A percentile compares a stretch with the other conserved stretches of the same genome.
phyloP scores from a whole-genome alignment of 2,797 vertebrate species.

The Xerus rutilus region DNA sequence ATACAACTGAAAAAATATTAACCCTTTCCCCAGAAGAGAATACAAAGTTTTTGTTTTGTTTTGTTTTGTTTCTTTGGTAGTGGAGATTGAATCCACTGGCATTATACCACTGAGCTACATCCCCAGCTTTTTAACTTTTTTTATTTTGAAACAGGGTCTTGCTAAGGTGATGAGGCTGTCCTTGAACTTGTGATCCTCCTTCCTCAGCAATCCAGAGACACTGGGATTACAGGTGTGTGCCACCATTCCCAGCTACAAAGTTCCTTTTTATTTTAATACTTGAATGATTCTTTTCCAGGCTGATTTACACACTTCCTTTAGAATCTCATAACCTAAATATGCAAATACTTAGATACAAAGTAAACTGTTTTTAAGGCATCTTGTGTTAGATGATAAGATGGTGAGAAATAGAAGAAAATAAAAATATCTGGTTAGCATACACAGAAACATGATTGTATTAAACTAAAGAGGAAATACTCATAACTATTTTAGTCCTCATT shows the following conservation, averaged over 20 bases:
- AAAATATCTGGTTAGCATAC: background rate
- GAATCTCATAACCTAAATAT: background rate
- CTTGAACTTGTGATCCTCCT: no score
- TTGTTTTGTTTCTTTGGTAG: no score
- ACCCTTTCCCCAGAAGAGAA: conserved; percentile 35
- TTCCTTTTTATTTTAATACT: background rate
- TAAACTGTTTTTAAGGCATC: conserved; percentile 14
- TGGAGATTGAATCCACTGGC: no score
- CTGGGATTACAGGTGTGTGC: no score
- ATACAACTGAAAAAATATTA: background rate
- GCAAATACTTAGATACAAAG: conserved; percentile 44
- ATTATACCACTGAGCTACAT: no score
- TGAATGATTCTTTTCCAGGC: conserved; percentile 48
- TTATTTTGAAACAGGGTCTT: no score
- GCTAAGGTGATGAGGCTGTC: no score
- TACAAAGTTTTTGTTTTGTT: background rate
- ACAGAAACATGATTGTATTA: background rate
- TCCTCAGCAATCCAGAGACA: no score
- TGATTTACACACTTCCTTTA: conserved; percentile 32
- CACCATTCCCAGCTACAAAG: no score
- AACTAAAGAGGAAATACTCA: conserved; percentile 1
- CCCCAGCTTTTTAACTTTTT: no score
- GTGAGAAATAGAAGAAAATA: background rate
- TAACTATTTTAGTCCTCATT: background rate
- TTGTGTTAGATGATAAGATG: background rate